These are phyloP conservation scores for Holotrichia oblita DNA, from an alignment of 1,140 invertebrate species.

Conservation along the genomic window DNA sequence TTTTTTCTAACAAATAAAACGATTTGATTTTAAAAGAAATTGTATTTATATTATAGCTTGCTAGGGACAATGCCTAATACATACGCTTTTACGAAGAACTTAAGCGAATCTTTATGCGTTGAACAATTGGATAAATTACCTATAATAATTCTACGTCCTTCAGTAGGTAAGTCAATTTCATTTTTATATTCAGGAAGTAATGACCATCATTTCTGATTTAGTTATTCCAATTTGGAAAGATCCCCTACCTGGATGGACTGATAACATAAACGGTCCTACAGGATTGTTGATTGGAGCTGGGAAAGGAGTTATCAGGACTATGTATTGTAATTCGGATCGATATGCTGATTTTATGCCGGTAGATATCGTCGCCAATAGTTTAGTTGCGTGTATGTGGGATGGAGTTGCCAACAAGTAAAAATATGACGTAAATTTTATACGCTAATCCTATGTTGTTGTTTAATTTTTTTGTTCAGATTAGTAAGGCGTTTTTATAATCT, in stretches of 20 bases:
- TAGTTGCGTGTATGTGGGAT: constrained; percentile 62
- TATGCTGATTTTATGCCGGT: constrained; percentile 87
- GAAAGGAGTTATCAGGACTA: constrained; percentile 83
- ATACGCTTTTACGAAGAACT: constrained; percentile 89
- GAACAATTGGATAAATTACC: constrained; percentile 73
- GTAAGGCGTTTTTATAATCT: constrained; percentile 73
- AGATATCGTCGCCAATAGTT: constrained; percentile 80
- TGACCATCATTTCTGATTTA: constrained; percentile 48
- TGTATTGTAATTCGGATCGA: constrained; percentile 80
- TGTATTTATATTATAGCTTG: constrained; percentile 65
- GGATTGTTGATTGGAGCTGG: constrained; percentile 79
- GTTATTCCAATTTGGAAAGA: constrained; percentile 82
- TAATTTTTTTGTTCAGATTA: not conserved
- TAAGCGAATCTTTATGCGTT: constrained; percentile 79
- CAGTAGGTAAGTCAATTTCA: constrained; percentile 72
- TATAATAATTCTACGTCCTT: constrained; percentile 85
- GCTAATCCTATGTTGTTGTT: no score
- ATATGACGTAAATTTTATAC: not conserved
- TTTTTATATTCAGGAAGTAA: not conserved
- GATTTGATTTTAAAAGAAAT: no score
- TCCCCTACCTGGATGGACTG: constrained; percentile 86
- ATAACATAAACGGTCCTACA: constrained; percentile 89
- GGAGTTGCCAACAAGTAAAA: not conserved
- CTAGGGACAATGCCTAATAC: constrained; percentile 87
- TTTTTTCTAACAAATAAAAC: not conserved